Base-by-base conservation (phyloP, 2,797 vertebrate species). In the Enteromius trimaculatus region DNA sequence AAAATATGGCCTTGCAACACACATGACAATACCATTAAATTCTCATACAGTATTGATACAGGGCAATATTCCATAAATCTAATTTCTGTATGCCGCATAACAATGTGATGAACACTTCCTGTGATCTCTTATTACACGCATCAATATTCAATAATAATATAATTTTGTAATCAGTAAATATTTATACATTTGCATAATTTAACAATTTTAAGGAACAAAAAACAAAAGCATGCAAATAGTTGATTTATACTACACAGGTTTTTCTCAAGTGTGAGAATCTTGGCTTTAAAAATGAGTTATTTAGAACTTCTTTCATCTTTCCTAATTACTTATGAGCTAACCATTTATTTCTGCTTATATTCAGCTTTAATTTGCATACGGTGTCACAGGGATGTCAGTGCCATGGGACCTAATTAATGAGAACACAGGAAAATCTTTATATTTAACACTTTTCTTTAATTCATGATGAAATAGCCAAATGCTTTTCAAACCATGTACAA, bases 271-370 rank as follows among this genome's bases (percentile, higher is more conserved):
- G n/a, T 49, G 47, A 39, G 53, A 66, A 77, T 19, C 7, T 64
- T 53, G 19, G 51, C 21, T 34, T 79, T 82, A 68, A 77, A 77
- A 81, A 49, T 47, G 4, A 14, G 37, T 60, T 4, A 51, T 82
- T 79, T 65, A 1, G 47, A 72, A 42, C 68, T 29, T 69, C 29
- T 77, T 64, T 78, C 31, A 74, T 53, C 14, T 74, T 31, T n/a
- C 9, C 26, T n/a, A 69, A 80, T 82, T 37, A 68, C 68, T 47
- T 74, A 42, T n/a, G 62, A 53, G n/a, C 53, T 58, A 26, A 65
- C 39, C n/a, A 79, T 83, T 83, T 47, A 42, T 58, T 75, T 19
- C 9, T 4, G 47, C 7, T 85, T 44, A 70, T 58, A 64, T 62
- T 68, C 17, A 42, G 37, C 58, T 31, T 74, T 76, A 77, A 64